A percentile compares a stretch with the other conserved stretches of the same genome.
These are phyloP conservation scores for Asobara japonica DNA, from an alignment of 1,140 invertebrate species.

Conservation along the genomic window DNA sequence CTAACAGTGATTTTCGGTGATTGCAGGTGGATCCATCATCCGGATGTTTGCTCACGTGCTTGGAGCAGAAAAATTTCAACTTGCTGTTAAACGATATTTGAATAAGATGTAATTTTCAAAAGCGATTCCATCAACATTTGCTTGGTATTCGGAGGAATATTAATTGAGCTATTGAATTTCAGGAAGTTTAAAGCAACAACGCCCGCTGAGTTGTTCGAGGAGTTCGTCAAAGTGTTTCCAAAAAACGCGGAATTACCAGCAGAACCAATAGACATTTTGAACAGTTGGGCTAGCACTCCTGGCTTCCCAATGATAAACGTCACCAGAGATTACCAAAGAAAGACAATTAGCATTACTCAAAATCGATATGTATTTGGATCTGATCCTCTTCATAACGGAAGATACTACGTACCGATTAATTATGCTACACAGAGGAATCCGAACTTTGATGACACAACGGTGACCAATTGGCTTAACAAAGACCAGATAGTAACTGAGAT, in stretches of 20 bases:
- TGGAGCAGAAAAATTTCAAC: not conserved
- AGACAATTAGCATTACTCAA: constrained; percentile 64
- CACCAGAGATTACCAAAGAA: constrained; percentile 69
- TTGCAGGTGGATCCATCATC: not conserved
- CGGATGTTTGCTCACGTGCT: not conserved
- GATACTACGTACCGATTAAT: not conserved
- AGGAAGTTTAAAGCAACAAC: constrained; percentile 62
- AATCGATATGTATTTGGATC: constrained; percentile 49
- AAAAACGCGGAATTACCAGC: constrained; percentile 60
- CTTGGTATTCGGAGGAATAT: no score
- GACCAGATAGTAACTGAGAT: not conserved
- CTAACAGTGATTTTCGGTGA: not conserved
- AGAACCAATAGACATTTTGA: constrained; percentile 72
- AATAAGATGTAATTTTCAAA: no score
- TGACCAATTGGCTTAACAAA: no score
- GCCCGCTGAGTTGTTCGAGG: constrained; percentile 71
- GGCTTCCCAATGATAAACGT: constrained; percentile 84
- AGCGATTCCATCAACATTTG: no score
- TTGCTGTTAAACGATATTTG: no score
- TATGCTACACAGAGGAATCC: not conserved
- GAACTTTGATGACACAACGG: not conserved
- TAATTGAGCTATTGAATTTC: no score
- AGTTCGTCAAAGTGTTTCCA: constrained; percentile 64
- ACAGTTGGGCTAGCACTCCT: constrained; percentile 85
- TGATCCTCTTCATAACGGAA: not conserved